These are phyloP conservation scores for Nothocercus julius DNA, from an alignment of 2,113 vertebrate genomes.

Conservation along the genomic window DNA sequence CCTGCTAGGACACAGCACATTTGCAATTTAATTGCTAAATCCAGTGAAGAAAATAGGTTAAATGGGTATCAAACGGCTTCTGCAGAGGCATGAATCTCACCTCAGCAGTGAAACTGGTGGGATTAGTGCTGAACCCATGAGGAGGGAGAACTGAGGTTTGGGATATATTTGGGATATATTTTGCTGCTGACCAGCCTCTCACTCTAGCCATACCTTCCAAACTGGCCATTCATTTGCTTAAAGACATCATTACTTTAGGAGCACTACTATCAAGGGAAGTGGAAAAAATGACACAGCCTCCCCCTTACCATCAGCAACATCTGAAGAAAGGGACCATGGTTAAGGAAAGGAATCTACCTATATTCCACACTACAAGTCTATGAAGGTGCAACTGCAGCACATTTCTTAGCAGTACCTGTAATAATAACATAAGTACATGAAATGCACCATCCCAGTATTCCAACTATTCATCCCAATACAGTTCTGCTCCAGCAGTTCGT, in stretches of 20 bases:
- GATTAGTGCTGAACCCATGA: not conserved
- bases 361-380: not conserved
- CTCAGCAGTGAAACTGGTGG: not conserved
- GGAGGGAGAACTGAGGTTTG: not conserved
- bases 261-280: not conserved
- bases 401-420: not conserved
- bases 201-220: not conserved
- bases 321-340: not conserved
- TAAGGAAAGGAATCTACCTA: not conserved
- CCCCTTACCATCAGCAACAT: not conserved
- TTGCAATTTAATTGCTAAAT: not conserved
- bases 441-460: not conserved
- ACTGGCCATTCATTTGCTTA: not conserved
- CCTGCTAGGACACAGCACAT: not conserved
- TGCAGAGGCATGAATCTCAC: not conserved
- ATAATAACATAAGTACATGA: too few relatives aligned
- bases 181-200: not conserved
- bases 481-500: not conserved
- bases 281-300: not conserved
- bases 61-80: not conserved
- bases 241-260: not conserved
- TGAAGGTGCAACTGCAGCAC: rapidly evolving
- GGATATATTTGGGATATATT: not conserved
- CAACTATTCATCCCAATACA: not conserved
- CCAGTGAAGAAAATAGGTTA: not conserved